phyloP scores from a whole-genome alignment of 2,888 invertebrate species.

The Mythimna ferrago region DNA sequence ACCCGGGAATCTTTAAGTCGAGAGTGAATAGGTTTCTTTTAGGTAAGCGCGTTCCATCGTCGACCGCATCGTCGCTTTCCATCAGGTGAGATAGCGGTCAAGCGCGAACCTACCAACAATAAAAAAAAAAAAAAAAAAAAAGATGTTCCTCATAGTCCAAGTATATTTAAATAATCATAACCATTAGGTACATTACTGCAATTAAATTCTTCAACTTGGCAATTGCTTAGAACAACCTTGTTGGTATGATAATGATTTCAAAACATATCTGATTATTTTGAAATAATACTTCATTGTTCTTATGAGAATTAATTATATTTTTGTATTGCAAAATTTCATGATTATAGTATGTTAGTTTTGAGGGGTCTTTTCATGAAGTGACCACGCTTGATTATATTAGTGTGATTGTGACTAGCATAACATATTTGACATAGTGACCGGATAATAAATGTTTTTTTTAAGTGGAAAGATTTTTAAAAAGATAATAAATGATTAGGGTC shows the following conservation, averaged over 20 bases:
- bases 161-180: background rate
- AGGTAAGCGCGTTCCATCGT: too few species aligned
- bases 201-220: slow-evolving; percentile 5
- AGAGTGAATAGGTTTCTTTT: too few species aligned
- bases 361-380: too few species aligned
- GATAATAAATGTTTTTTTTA: slow-evolving; percentile 1
- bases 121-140: too few species aligned
- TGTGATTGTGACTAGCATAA: background rate
- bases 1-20: too few species aligned
- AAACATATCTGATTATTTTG: slow-evolving; percentile 21
- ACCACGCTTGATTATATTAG: too few species aligned
- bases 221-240: slow-evolving; percentile 10
- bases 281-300: slow-evolving; percentile 7
- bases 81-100: too few species aligned
- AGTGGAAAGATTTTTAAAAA: slow-evolving; percentile 5
- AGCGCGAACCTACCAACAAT: too few species aligned
- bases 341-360: too few species aligned
- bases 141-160: background rate
- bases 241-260: slow-evolving; percentile 14
- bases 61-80: too few species aligned
- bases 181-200: background rate
- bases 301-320: background rate
- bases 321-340: background rate
- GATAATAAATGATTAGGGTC: slow-evolving; percentile 1
- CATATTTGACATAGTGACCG: slow-evolving; percentile 1